A percentile compares a stretch with the other conserved stretches of the same genome.
These are phyloP conservation scores for Oreotrochilus melanogaster DNA, from an alignment of 2,113 vertebrate species.

Conservation along the genomic window DNA sequence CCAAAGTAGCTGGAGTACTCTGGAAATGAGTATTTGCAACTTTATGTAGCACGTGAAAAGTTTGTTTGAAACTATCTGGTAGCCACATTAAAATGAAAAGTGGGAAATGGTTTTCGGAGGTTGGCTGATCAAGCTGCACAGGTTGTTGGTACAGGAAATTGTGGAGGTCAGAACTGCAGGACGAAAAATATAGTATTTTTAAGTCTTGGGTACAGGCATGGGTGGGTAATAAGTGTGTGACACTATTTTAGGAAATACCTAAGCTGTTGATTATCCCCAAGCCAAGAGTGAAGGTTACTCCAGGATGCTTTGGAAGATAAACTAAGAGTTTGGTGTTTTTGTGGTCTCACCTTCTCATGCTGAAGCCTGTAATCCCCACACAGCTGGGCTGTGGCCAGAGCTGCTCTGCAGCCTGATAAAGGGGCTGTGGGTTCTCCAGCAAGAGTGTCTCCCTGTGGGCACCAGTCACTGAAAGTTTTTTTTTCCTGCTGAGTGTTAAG, in stretches of 20 bases:
- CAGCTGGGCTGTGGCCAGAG: not conserved
- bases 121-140: not conserved
- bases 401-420: not conserved
- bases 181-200: not conserved
- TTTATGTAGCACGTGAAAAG: not conserved
- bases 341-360: not conserved
- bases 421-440: not conserved
- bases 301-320: not conserved
- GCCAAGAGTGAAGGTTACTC: not conserved
- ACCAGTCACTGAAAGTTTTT: not conserved
- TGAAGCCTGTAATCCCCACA: not conserved
- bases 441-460: fast-evolving
- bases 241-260: not conserved
- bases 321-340: not conserved
- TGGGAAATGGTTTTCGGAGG: not conserved
- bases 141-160: not conserved
- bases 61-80: not conserved
- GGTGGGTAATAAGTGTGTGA: not conserved
- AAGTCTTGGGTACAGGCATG: not conserved
- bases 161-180: not conserved
- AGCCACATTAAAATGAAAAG: not conserved
- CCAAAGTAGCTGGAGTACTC: not conserved
- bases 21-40: not conserved
- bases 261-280: not conserved
- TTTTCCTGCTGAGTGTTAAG: not conserved